Evolutionary conservation across 1,140 invertebrate species (phyloP), one percentile per base, ranked within the genome.

Genomic region (Drosophila tsacasi): DNA sequence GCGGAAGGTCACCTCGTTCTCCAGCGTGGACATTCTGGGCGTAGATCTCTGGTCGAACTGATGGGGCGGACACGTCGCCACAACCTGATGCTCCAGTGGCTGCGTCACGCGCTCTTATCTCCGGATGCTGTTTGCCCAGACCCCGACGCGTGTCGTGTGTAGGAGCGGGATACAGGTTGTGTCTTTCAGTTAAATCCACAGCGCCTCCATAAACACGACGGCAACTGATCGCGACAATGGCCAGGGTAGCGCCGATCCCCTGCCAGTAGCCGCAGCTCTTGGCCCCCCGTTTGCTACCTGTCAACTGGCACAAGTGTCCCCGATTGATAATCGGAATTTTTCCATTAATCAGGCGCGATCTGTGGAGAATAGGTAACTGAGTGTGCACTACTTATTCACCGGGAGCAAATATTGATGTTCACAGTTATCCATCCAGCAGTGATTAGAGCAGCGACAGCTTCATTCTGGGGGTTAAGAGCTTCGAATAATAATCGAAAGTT

Each of bases 21-120:
- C 91, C 44, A 92, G 63, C 44, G 80, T 91, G 63, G 91, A 92
- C 91, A 92, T 92, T 66, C 75, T 79, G 35, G 76, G 39, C 39
- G n/a, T 25, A 65, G 37, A 73, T 81, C 74, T 81, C 19, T 50
- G 25, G 46, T 54, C 66, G 63, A 50, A 47, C 59, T 69, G 74
- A 63, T 61, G 66, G 76, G 39, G 42, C 25, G 59, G 66, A 71
- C 76, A 79, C 66, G 76, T 58, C 50, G 65, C 27, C 30, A 13
- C 39, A 40, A 58, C 71, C 77, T 83, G 81, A 89, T 89, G 84
- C 66, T 89, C 64, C 49, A 23, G 42, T 17, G 55, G 60, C 83
- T 71, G 84, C 66, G 80, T 65, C 77, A 66, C 62, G 49, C 40
- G 59, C 74, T 76, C 76, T 87, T 89, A 87, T 89, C 84, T 57